These are phyloP conservation scores for Eulemur albifrons DNA, from an alignment of 2,797 vertebrate genomes.

Conservation along the genomic window DNA sequence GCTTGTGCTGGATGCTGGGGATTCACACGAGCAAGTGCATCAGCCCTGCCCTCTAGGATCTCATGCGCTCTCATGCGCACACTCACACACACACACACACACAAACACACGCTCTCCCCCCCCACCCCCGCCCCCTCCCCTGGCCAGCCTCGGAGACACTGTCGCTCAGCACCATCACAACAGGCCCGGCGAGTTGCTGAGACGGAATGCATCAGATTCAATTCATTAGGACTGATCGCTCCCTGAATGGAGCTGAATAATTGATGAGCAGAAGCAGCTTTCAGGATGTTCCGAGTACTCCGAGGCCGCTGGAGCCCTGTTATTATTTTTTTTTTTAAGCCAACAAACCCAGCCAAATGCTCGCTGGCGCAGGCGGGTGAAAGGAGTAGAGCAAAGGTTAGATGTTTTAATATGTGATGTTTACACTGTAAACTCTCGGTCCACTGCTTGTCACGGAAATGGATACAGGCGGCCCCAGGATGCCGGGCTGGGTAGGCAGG, in stretches of 20 bases:
- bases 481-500: not conserved
- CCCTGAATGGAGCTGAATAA: slow-evolving; percentile 88
- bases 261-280: slow-evolving; percentile 86
- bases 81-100: too few species aligned
- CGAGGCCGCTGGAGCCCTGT: slow-evolving; percentile 64
- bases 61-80: too few species aligned
- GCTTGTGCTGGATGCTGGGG: not conserved
- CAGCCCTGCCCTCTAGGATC: not conserved
- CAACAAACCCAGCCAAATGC: slow-evolving; percentile 81
- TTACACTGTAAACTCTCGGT: slow-evolving; percentile 83
- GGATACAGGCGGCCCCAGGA: slow-evolving; percentile 51
- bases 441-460: slow-evolving; percentile 78
- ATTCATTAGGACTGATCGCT: slow-evolving; percentile 88
- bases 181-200: slow-evolving; percentile 78
- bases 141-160: slow-evolving; percentile 35
- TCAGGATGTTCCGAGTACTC: slow-evolving; percentile 83
- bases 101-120: too few species aligned
- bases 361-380: slow-evolving; percentile 70
- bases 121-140: not conserved
- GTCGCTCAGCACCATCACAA: slow-evolving; percentile 26
- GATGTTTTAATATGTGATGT: slow-evolving; percentile 84
- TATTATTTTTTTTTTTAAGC: slow-evolving; percentile 83
- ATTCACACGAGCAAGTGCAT: not conserved
- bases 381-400: slow-evolving; percentile 82
- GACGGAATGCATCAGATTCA: slow-evolving; percentile 82